Base-by-base conservation (phyloP, 2,888 invertebrate genomes). In the Graphium colonna region DNA sequence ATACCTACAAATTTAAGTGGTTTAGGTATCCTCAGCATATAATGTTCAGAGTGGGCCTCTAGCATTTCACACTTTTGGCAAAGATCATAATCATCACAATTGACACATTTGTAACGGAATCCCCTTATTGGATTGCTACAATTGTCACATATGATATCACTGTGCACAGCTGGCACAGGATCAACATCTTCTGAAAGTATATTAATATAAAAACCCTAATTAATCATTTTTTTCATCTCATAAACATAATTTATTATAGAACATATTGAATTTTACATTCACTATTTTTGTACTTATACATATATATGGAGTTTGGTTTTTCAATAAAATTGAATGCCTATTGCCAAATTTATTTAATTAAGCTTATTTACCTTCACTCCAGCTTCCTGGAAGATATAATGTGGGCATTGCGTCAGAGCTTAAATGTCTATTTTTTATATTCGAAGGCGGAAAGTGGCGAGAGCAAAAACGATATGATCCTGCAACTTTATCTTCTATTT, bases 41-140 rank as follows among this genome's bases (percentile, higher is more conserved):
- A 90, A 73, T 97, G 97, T 1, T 95, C 91, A 0, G 91, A 67
- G 79, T 97, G 97, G 21, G 90, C 73, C 44, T 93, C 92, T 10
- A 90, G 82, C 51, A 84, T 80, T 73, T 97, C 96, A 70, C 97
- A 97, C 4, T 81, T 79, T 21, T 90, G 83, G 69, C 97, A 97
- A 12, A 97, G 90, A 73, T 97, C 97, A 73, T 89, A 97, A 73
- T 97, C 94, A 0, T 87, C 75, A 63, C 97, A 97, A 50, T 93
- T 91, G 13, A 95, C 77, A 71, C 97, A 97, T 77, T 96, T 97
- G 85, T 95, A 97, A 1, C 97, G 92, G 63, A 92, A 93, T 0
- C 97, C 97, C n/a, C 78, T 63, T 1, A 97, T 89, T 0, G 79
- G 68, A 0, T 80, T 77, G 0, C 92, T 83, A 67, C 97, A 97